Evolutionary conservation across 2,888 invertebrate genomes (phyloP).

Genomic region (Drosophila limbata): DNA sequence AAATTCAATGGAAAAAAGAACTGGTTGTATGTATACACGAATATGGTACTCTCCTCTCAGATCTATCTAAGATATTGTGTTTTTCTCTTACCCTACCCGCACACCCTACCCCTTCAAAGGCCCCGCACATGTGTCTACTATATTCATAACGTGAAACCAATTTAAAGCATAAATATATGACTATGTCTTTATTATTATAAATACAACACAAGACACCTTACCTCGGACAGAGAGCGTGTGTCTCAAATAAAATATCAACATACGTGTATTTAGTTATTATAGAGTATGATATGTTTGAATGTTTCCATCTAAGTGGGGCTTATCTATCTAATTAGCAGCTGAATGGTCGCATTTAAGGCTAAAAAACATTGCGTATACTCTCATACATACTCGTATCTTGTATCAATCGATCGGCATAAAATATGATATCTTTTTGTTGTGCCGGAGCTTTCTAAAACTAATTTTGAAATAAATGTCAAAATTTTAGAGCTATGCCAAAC

Average conservation of each 20-base stretch:
- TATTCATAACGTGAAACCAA: constrained; percentile 70
- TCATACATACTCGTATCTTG: constrained; percentile 2
- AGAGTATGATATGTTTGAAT: constrained; percentile 21
- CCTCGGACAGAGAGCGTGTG: constrained; percentile 27
- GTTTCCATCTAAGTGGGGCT: constrained; percentile 39
- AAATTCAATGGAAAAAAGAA: constrained; percentile 65
- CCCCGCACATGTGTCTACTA: constrained; percentile 33
- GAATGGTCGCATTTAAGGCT: constrained; percentile 61
- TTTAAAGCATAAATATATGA: constrained; percentile 73
- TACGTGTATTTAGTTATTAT: constrained; percentile 21
- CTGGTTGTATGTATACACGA: constrained; percentile 58
- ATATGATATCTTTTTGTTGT: constrained; percentile 71
- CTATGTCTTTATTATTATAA: constrained; percentile 76
- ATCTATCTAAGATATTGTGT: constrained; percentile 23
- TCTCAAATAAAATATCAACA: constrained; percentile 39
- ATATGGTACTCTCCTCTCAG: constrained; percentile 30
- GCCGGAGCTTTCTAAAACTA: constrained; percentile 68
- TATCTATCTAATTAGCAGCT: constrained; percentile 76
- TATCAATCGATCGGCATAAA: constrained; percentile 46
- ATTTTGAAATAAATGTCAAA: constrained; percentile 78
- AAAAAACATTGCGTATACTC: constrained; percentile 35
- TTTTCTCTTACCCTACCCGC: constrained; percentile 1
- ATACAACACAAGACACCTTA: constrained; percentile 41
- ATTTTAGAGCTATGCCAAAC: constrained; percentile 47
- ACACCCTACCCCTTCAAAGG: background rate